These are phyloP conservation scores for Salticus scenicus DNA, from an alignment of 2,888 invertebrate species.

Conservation along the genomic window DNA sequence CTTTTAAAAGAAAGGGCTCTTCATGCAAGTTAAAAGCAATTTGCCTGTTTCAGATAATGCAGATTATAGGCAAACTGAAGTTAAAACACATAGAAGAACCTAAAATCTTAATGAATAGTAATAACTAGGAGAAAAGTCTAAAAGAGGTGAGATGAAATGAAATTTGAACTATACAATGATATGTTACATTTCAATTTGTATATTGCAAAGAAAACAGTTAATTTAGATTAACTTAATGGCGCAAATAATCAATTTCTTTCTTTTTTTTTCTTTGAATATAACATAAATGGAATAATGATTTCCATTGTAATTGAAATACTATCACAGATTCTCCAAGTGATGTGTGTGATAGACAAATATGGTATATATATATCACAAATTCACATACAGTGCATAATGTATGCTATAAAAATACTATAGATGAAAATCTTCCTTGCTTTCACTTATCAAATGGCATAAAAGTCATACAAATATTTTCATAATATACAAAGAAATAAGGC, in stretches of 20 bases:
- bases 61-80: too few species aligned
- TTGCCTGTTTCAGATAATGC: too few species aligned
- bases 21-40: too few species aligned
- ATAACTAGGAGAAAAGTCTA: too few species aligned
- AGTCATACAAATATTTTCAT: slow-evolving; percentile 43
- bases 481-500: slow-evolving; percentile 61
- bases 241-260: too few species aligned
- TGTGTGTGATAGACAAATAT: slow-evolving; percentile 28
- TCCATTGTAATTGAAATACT: slow-evolving; percentile 21
- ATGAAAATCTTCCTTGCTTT: slow-evolving; percentile 37
- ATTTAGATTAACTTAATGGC: too few species aligned
- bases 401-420: slow-evolving; percentile 68
- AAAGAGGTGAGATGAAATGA: too few species aligned
- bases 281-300: background rate
- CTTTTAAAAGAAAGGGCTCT: too few species aligned
- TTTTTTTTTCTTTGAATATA: background rate
- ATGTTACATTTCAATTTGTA: background rate
- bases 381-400: slow-evolving; percentile 23
- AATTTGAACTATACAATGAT: slow-evolving; percentile 5
- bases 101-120: too few species aligned
- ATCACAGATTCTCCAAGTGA: slow-evolving; percentile 65
- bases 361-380: slow-evolving; percentile 41
- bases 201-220: too few species aligned
- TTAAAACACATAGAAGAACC: too few species aligned
- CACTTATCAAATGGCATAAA: slow-evolving; percentile 49